Evolutionary conservation across 2,888 invertebrate genomes (phyloP).

Genomic region (Netelia melanura): DNA sequence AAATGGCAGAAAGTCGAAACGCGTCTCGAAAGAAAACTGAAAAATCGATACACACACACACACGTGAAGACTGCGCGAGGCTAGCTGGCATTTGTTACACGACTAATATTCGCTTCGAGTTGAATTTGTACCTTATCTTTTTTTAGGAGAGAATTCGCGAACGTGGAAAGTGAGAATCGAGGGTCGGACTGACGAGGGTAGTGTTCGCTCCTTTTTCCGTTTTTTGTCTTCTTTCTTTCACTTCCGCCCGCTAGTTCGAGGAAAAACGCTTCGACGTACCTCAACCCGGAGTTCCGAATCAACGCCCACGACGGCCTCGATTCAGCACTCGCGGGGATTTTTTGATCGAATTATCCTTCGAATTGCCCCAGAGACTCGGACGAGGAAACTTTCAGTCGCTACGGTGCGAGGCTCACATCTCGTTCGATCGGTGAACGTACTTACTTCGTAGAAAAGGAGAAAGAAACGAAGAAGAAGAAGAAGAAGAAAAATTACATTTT

Average conservation of each 20-base stretch:
- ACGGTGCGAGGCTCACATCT: constrained; percentile 42
- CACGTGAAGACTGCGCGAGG: constrained; percentile 68
- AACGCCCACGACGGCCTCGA: constrained; percentile 64
- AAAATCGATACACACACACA: constrained; percentile 33
- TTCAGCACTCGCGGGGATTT: constrained; percentile 49
- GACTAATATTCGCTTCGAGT: constrained; percentile 10
- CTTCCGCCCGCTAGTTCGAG: constrained; percentile 35
- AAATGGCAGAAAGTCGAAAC: constrained; percentile 35
- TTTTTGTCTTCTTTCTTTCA: constrained; percentile 1
- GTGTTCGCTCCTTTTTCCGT: constrained; percentile 19
- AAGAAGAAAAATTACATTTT: constrained; percentile 5
- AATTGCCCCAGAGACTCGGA: constrained; percentile 56
- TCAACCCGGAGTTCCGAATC: constrained; percentile 63
- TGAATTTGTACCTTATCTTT: neutral
- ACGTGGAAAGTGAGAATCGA: constrained; percentile 21
- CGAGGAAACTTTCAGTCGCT: constrained; percentile 57
- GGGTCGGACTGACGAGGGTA: constrained; percentile 16
- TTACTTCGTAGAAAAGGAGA: constrained; percentile 49
- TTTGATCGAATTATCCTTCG: constrained; percentile 43
- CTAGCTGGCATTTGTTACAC: constrained; percentile 66
- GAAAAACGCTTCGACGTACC: constrained; percentile 37
- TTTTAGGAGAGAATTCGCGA: constrained; percentile 29
- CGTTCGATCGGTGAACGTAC: constrained; percentile 60
- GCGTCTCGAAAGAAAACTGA: constrained; percentile 37
- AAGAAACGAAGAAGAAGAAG: constrained; percentile 23